Base-by-base conservation (phyloP, 2,797 vertebrate species). In the Enteromius paludinosus region DNA sequence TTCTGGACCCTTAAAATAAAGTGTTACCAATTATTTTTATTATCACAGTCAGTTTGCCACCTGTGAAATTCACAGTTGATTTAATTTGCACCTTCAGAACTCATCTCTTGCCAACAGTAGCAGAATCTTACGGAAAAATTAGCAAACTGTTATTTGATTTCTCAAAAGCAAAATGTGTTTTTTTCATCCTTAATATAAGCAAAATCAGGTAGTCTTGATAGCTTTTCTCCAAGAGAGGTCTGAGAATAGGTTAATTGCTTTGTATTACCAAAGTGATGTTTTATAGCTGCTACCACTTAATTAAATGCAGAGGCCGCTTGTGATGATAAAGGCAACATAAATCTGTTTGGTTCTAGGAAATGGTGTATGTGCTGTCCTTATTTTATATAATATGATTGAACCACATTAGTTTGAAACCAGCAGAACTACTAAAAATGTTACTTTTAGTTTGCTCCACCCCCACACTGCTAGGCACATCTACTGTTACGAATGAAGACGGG, bases 241-340 rank as follows among this genome's bases (percentile, higher is more conserved):
- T 66, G 8, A 15, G 8, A 23, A 68, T 47, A 86, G 68, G 82
- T 80, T 80, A 79, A 72, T 85, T 82, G 25, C 35, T 56, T 54
- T 41, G 69, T 77, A 33, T 83, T 76, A 35, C 72, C 64, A 78
- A 85, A 90, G 83, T 90, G 66, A 90, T 90, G 90, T 89, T 74
- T 87, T 89, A 90, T 82, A 79, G 84, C 84, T 10, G 15, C 15
- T 83, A 86, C 41, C 62, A 52, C 90, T 91, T 89, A 92, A 91
- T 92, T 92, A 91, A 92, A 92, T 74, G 5, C 56, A 59, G 56
- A 83, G 85, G 85, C 80, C 76, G 78, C 81, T 83, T 91, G 90
- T 85, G 75, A 88, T 66, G 86, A 84, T 86, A 86, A 90, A 90
- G 64, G 90, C 91, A 88, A 87, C 91, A 92, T 93, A 91, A 91